Percentiles rank a stretch among this genome's conserved stretches.
These are phyloP conservation scores for Shinisaurus crocodilurus DNA, from an alignment of 2,113 vertebrate genomes.

Conservation along the genomic window DNA sequence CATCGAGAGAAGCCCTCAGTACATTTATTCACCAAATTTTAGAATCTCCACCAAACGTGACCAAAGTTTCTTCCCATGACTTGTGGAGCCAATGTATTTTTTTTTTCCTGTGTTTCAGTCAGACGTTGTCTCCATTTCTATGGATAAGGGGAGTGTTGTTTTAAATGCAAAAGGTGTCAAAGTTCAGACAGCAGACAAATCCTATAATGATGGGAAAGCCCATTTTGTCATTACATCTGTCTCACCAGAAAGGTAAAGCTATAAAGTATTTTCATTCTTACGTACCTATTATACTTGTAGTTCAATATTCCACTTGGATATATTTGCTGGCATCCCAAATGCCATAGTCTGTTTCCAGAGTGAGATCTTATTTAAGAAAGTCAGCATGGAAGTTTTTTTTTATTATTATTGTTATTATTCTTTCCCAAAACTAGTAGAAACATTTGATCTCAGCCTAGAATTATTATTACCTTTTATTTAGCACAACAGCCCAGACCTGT, in stretches of 20 bases:
- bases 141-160: constrained; percentile 91
- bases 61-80: neutral
- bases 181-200: constrained; percentile 85
- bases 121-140: constrained; percentile 87
- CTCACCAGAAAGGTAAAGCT: constrained; percentile 83
- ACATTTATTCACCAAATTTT: neutral
- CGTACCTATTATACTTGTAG: neutral
- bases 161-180: constrained; percentile 85
- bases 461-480: neutral
- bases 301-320: neutral
- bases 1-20: too few species aligned
- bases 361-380: neutral
- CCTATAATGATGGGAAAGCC: constrained; percentile 88
- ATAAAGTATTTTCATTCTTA: neutral
- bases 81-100: neutral
- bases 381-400: too few species aligned
- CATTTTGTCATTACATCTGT: constrained; percentile 90
- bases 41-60: constrained; percentile 21
- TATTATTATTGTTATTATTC: neutral
- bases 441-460: neutral
- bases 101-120: constrained; percentile 75
- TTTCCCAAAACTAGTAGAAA: constrained; percentile 25
- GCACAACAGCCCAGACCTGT: neutral
- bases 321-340: neutral
- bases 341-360: neutral